These are phyloP conservation scores for Thyatira batis DNA, from an alignment of 2,888 invertebrate genomes.

Conservation along the genomic window DNA sequence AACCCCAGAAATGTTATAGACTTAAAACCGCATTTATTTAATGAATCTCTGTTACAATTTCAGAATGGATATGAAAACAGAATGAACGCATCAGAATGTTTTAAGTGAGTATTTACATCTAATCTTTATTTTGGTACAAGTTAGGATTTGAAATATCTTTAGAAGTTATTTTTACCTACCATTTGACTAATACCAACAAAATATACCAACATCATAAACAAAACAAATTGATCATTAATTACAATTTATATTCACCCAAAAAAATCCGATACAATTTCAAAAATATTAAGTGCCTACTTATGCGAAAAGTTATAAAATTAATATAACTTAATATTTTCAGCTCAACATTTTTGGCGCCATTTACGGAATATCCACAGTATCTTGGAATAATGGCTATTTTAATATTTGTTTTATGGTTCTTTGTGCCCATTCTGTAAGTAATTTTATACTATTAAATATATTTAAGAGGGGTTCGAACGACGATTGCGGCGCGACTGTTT, in stretches of 20 bases:
- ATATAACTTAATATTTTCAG: constrained; percentile 54
- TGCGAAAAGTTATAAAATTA: constrained; percentile 7
- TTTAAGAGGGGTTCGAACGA: background rate
- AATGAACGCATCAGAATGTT: constrained; percentile 77
- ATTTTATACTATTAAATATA: constrained; percentile 24
- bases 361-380: constrained; percentile 84
- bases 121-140: constrained; percentile 3
- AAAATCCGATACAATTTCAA: background rate
- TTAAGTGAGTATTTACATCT: constrained; percentile 58
- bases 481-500: background rate
- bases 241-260: no score
- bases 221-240: no score
- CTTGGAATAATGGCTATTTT: constrained; percentile 84
- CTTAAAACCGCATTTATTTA: background rate
- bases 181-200: no score
- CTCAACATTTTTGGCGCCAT: constrained; percentile 82
- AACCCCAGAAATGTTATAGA: constrained; percentile 6
- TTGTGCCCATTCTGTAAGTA: constrained; percentile 84
- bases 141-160: background rate
- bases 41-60: constrained; percentile 33
- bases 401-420: constrained; percentile 84
- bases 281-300: background rate
- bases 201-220: no score
- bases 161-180: no score
- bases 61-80: constrained; percentile 76